Evolutionary conservation across 2,888 invertebrate genomes (phyloP).

Genomic region (Masnerella sp.): DNA sequence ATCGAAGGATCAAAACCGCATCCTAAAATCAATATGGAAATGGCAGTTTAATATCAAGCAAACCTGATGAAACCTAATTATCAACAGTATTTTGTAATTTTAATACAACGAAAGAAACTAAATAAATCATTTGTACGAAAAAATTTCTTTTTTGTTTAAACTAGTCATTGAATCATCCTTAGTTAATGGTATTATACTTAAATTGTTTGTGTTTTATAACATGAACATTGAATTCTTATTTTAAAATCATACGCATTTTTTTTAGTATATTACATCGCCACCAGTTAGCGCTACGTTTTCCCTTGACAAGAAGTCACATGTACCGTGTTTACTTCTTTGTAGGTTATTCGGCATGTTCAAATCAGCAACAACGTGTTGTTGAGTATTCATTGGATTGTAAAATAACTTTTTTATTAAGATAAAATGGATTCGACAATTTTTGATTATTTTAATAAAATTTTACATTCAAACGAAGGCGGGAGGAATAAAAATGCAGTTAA

Average conservation of each 20-base stretch:
- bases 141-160: too few relatives aligned
- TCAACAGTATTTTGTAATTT: conserved; percentile 27
- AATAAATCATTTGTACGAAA: too few relatives aligned
- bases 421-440: conserved; percentile 26
- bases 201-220: too few relatives aligned
- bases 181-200: too few relatives aligned
- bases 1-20: conserved; percentile 91
- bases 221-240: too few relatives aligned
- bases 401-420: too few relatives aligned
- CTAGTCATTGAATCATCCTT: too few relatives aligned
- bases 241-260: too few relatives aligned
- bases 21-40: conserved; percentile 93
- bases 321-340: conserved; percentile 1
- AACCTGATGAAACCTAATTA: too few relatives aligned
- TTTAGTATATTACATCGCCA: too few relatives aligned
- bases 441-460: conserved; percentile 27
- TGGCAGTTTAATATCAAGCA: conserved; percentile 93
- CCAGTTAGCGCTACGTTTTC: background rate
- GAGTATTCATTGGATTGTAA: too few relatives aligned
- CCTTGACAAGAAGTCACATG: conserved; percentile 13
- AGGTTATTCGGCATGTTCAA: conserved; percentile 13
- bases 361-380: conserved; percentile 21
- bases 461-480: background rate
- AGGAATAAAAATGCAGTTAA: conserved; percentile 25
- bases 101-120: too few relatives aligned